A percentile compares a stretch with the other conserved stretches of the same genome.
These are phyloP conservation scores for Orthosia incerta DNA, from an alignment of 2,888 invertebrate genomes.

Conservation along the genomic window DNA sequence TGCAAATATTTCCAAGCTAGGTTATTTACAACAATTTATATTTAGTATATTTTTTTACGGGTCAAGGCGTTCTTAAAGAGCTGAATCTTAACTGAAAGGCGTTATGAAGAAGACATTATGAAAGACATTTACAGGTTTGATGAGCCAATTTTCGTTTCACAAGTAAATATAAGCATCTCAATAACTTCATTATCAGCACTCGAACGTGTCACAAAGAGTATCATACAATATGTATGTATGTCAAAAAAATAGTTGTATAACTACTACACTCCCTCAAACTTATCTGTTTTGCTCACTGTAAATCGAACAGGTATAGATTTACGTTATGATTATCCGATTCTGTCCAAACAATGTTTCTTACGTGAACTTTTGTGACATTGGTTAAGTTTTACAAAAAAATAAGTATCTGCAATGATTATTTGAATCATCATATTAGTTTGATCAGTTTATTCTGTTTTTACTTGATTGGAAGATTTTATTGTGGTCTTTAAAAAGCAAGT, in stretches of 20 bases:
- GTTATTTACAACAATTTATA: not conserved
- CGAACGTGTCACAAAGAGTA: not conserved
- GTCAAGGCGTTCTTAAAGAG: no score
- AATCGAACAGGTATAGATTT: slow-evolving; percentile 35
- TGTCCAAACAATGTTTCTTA: slow-evolving; percentile 26
- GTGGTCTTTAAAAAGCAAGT: not conserved
- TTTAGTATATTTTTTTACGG: no score
- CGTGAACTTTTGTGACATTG: slow-evolving; percentile 5
- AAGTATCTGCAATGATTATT: no score
- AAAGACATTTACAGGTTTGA: not conserved
- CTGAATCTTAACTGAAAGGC: no score
- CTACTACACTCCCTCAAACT: not conserved
- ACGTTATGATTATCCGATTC: slow-evolving; percentile 45
- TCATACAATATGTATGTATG: not conserved
- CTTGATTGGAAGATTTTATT: not conserved
- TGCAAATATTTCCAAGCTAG: no score
- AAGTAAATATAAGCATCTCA: not conserved
- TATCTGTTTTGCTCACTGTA: slow-evolving; percentile 28
- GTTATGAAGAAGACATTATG: not conserved
- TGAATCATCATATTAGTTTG: no score
- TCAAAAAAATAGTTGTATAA: not conserved
- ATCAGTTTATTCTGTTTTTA: not conserved
- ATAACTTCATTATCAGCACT: not conserved
- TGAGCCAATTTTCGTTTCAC: not conserved
- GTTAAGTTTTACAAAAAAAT: not conserved